Evolutionary conservation across 2,797 vertebrate species (phyloP), one percentile per base, ranked within the genome.

Genomic region (Avahi laniger): DNA sequence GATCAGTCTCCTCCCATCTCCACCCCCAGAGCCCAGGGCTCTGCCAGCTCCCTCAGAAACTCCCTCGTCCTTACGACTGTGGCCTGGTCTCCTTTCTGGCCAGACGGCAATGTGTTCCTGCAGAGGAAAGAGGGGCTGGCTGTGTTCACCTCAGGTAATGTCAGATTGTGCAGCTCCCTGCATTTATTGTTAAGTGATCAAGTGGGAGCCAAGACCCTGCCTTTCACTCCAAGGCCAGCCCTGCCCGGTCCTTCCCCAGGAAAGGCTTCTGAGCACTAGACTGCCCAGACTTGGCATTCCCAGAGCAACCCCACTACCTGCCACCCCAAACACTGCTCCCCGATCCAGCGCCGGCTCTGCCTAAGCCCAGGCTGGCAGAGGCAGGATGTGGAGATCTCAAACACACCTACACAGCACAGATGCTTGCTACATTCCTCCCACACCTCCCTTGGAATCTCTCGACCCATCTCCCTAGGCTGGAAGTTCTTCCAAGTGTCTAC

Each of bases 41-140:
- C 94, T 80, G 94, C 93, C 86, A 67, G n/a, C 67, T 30, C 61
- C 35, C 65, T 67, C 65, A 38, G 93, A 85, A 76, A 67, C 22
- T 13, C 91, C 94, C 73, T 59, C 57, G 22, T 41, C 85, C 80
- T 61, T 41, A 48, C 18, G 52, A 54, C 43, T 26, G 50, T 9
- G 43, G n/a, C 15, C n/a, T 9, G 50, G 38, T 8, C 50, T 72
- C 65, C 38, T 57, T 75, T 65, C 28, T 52, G 59, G 63, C 24
- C 73, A 43, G 73, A 70, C 8, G 73, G 79, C 57, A 10, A 33
- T 28, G 12, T 38, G 63, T 85, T 30, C 89, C 75, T n/a, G 75
- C 18, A 67, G 41, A 75, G 30, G 30, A 38, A 35, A 90, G 85
- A 52, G 1, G 33, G 41, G 35, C 83, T 41, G 46, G 50, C 38